These are phyloP conservation scores for Arion vulgaris DNA, from an alignment of 1,140 invertebrate genomes.

Conservation along the genomic window DNA sequence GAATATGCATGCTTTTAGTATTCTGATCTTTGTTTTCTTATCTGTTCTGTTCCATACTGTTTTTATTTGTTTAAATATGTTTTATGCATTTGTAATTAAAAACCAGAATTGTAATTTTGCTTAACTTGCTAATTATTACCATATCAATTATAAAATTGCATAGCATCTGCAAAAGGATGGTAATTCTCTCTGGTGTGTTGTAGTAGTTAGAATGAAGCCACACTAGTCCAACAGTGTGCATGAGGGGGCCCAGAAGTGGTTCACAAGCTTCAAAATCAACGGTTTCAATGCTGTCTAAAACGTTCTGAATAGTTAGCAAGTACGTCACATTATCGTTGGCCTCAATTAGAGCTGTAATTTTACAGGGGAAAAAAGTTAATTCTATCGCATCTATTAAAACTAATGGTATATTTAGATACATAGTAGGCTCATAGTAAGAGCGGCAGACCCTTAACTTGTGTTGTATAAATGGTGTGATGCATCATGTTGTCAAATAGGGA, in stretches of 20 bases:
- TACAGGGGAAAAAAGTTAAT: neutral
- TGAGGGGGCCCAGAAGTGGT: constrained; percentile 74
- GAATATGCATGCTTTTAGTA: too few species aligned
- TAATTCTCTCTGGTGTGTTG: constrained; percentile 89
- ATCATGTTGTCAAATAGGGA: neutral
- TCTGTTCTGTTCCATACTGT: too few species aligned
- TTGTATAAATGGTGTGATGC: neutral
- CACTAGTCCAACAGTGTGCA: constrained; percentile 89
- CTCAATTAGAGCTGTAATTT: constrained; percentile 83
- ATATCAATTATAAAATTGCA: constrained; percentile 88
- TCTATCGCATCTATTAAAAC: neutral
- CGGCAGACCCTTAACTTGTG: neutral
- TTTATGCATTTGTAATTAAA: too few species aligned
- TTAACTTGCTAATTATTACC: constrained; percentile 53
- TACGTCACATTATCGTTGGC: constrained; percentile 91
- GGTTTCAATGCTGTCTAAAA: constrained; percentile 87
- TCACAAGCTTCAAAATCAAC: constrained; percentile 71
- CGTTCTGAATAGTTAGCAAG: constrained; percentile 85
- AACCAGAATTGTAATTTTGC: too few species aligned
- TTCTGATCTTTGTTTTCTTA: too few species aligned
- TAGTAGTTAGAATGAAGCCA: constrained; percentile 93
- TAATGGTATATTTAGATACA: neutral
- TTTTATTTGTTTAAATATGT: too few species aligned
- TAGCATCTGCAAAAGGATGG: constrained; percentile 89
- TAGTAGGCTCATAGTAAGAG: neutral